Evolutionary conservation across 92 coral and sea anemone genomes (phyloP).

Genomic region (Muricea muricata): DNA sequence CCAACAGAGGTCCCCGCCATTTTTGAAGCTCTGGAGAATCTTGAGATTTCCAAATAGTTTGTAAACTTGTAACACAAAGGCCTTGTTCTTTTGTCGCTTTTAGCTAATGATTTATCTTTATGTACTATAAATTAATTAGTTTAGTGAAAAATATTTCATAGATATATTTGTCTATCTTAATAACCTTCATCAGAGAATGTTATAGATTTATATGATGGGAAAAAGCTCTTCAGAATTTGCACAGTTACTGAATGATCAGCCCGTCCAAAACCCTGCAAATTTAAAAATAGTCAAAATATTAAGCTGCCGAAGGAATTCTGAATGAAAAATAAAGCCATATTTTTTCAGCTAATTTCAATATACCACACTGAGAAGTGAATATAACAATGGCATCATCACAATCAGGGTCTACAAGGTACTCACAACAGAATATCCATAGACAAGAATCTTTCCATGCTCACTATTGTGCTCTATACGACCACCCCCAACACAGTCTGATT

Average conservation of each 20-base stretch:
- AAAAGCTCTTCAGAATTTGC: slow-evolving; percentile 64
- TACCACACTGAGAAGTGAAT: too few species aligned
- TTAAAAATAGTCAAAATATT: slow-evolving; percentile 1
- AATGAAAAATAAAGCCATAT: too few species aligned
- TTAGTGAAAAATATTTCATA: too few species aligned
- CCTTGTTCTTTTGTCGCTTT: too few species aligned
- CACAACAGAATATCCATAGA: slow-evolving; percentile 98
- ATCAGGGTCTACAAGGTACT: too few species aligned
- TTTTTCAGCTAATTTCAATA: too few species aligned
- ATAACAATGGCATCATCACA: too few species aligned
- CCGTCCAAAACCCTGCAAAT: slow-evolving; percentile 86
- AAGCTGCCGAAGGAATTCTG: neutral
- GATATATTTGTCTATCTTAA: slow-evolving; percentile 29
- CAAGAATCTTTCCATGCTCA: slow-evolving; percentile 64
- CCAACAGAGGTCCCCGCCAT: neutral
- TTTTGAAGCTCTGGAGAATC: neutral
- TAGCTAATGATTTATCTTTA: too few species aligned
- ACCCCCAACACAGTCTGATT: slow-evolving; percentile 86
- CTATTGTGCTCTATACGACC: slow-evolving; percentile 85
- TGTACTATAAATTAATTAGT: too few species aligned
- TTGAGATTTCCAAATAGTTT: too few species aligned
- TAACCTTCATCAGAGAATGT: slow-evolving; percentile 87
- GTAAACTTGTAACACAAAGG: too few species aligned
- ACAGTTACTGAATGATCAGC: slow-evolving; percentile 84
- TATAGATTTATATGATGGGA: slow-evolving; percentile 72